Base-by-base conservation (phyloP, 2,888 invertebrate species). In the Cantharis lateralis region DNA sequence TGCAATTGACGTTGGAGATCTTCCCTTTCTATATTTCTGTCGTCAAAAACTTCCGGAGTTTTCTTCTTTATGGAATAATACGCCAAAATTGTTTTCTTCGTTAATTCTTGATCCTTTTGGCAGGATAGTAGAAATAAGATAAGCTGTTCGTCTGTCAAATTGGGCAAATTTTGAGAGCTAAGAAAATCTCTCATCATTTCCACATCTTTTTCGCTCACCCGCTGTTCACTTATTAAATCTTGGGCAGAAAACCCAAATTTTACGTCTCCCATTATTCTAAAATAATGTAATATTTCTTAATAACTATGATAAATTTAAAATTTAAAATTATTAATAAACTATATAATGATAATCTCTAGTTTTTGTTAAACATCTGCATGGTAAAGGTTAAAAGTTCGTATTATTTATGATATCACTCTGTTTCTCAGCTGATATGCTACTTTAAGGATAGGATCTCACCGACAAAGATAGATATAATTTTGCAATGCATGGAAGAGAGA, bases 1-100 rank as follows among this genome's bases (percentile, higher is more conserved):
- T 28, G 5, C 10, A 90, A 82, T 4, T 90, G 87, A 78, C 87
- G 86, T 74, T 88, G 85, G 15, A 90, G 79, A 74, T 87, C 88
- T 2, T 11, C n/a, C 16, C 70, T 1, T 1, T 18, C 15, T 0
- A 63, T 15, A 18, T 70, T 24, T 5, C 69, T n/a, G n/a, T 72
- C 15, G 11, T 15, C 3, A 10, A 76, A 76, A 1, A 76, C 7
- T 9, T 72, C 16, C 5, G 63, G 70, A 7, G 48, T 4, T n/a
- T 18, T 20, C 9, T 48, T 68, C 18, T 20, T 32, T 10, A 72
- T 20, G 5, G 15, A 18, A 24, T 18, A 32, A 28, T 26, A 69
- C 0, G 63, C 4, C 3, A 24, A 0, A 15, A 76, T 72, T 5
- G 72, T 76, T 3, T 20, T 13, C 15, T 48, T 63, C 0, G 76